Evolutionary conservation across 1,140 invertebrate species (phyloP).

Genomic region (Hermatobates lingyangjiaoensis): DNA sequence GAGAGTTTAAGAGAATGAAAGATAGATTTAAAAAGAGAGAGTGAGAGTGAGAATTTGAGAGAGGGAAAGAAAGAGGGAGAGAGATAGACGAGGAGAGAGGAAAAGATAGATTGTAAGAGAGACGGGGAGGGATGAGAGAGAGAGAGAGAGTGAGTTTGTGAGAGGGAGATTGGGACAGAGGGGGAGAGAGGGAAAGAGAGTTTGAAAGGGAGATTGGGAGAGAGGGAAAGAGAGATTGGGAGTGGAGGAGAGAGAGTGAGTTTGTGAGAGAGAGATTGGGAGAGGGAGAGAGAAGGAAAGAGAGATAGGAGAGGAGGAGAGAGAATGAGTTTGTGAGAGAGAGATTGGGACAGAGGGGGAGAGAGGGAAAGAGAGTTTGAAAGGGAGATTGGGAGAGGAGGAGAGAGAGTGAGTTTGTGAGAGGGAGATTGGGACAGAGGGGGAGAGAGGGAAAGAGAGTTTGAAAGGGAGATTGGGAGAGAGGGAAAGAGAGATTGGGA

Average conservation of each 20-base stretch:
- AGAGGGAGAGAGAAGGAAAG: slow-evolving; percentile 10
- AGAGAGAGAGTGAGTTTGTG: neutral
- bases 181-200: neutral
- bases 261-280: neutral
- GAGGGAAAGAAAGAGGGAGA: neutral
- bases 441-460: neutral
- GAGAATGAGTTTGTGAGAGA: too few relatives aligned
- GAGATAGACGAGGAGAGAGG: neutral
- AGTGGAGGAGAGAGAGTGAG: neutral
- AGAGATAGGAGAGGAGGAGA: neutral
- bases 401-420: slow-evolving; percentile 5
- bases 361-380: slow-evolving; percentile 3
- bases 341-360: neutral
- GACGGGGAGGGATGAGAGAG: neutral
- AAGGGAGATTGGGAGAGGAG: slow-evolving; percentile 10
- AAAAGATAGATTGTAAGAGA: neutral
- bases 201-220: neutral
- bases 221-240: neutral
- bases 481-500: too few relatives aligned
- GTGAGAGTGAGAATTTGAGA: neutral
- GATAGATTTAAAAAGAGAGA: neutral
- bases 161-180: neutral
- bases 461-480: too few relatives aligned
- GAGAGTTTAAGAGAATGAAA: neutral
- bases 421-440: neutral